Evolutionary conservation across 2,888 invertebrate species (phyloP), one percentile per base, ranked within the genome.

Genomic region (Phorcus lineatus): DNA sequence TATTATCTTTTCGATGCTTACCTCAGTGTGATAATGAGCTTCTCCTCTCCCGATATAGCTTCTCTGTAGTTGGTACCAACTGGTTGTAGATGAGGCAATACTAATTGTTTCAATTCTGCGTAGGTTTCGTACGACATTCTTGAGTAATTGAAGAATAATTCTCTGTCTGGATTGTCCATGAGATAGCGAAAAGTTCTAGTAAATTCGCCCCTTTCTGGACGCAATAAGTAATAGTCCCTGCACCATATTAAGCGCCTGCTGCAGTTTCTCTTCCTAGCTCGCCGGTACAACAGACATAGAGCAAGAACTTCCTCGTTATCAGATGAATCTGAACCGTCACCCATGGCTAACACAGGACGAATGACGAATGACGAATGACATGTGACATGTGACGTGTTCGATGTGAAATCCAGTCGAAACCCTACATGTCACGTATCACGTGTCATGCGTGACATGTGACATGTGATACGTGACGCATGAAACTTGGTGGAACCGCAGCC

Each of bases 1-100:
- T 70, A 31, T 67, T 67, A 70, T 70, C 70, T 70, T 70, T 70
- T 70, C 36, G 70, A 31, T 70, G 70, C 70, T 70, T 70, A 70
- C 70, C 66, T 62, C 19, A 19, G 66, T 62, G 66, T 62, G 66
- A 62, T 17, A 62, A 62, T 62, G 66, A 62, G 66, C 66, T 62
- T 62, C 62, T 62, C 62, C 66, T 62, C 66, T 62, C 66, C 66
- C 24, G 66, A 62, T 62, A 62, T 62, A 62, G 66, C 66, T 62
- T 62, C 66, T 62, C 66, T 62, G 66, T 62, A 62, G 66, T 62
- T 62, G 66, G 66, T 62, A 62, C 66, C 66, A 62, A 62, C 31
- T 62, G 62, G 62, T 62, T 62, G 62, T 62, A 62, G 62, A 62
- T 62, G 62, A 62, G 62, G 62, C 62, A 62, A 62, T 36, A 36